These are phyloP conservation scores for Clavelina lepadiformis DNA, from an alignment of 23 tunicate species.

Conservation along the genomic window DNA sequence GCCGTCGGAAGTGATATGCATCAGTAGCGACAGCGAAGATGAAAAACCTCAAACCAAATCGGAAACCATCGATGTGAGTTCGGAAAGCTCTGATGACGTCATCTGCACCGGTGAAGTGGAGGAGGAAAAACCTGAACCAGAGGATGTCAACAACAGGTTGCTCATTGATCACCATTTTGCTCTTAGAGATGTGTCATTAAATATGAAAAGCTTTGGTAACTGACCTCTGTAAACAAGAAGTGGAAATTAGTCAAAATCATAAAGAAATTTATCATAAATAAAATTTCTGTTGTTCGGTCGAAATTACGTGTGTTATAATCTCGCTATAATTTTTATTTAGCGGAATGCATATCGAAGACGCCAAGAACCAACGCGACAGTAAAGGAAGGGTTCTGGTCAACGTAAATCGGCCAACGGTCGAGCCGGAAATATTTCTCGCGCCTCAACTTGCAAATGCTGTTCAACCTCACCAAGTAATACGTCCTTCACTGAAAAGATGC, in stretches of 20 bases:
- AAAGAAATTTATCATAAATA: too few relatives aligned
- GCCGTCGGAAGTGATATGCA: conserved; percentile 75
- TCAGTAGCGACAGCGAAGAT: conserved; percentile 87
- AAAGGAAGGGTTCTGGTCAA: conserved; percentile 87
- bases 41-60: conserved; percentile 3
- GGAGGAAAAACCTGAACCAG: conserved; percentile 30
- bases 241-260: too few relatives aligned
- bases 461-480: conserved; percentile 85
- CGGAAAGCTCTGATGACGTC: conserved; percentile 90
- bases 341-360: conserved; percentile 87
- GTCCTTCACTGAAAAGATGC: too few relatives aligned
- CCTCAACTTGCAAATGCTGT: conserved; percentile 65
- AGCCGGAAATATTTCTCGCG: conserved; percentile 72
- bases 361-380: conserved; percentile 61
- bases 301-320: too few relatives aligned
- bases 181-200: too few relatives aligned
- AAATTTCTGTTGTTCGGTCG: too few relatives aligned
- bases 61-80: conserved; percentile 64
- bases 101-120: conserved; percentile 67
- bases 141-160: conserved; percentile 89
- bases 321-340: too few relatives aligned
- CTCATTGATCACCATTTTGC: too few relatives aligned
- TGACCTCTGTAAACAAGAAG: too few relatives aligned
- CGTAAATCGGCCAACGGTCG: conserved; percentile 54
- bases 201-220: too few relatives aligned